Evolutionary conservation across 2,797 vertebrate species (phyloP).

Genomic region (Gallinago solitaria): DNA sequence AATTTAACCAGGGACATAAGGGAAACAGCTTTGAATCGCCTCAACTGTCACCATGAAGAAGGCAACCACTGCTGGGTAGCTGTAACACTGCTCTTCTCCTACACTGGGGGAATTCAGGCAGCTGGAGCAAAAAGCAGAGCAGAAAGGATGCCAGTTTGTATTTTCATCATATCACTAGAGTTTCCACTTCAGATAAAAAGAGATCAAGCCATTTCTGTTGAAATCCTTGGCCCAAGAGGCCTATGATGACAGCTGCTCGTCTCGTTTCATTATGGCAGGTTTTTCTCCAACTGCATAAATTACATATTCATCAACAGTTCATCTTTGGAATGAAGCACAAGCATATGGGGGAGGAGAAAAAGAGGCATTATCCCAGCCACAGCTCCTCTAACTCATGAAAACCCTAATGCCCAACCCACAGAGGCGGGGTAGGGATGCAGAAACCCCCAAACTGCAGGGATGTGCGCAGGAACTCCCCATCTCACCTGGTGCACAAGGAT

Average conservation of each 20-base stretch:
- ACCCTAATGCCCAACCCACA: not conserved
- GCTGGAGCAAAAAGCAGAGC: not conserved
- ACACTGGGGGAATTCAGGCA: not conserved
- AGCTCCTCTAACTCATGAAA: not conserved
- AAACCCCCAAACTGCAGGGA: not conserved
- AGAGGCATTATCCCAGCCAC: not conserved
- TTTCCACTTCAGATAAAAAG: constrained; percentile 9
- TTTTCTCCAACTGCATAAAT: constrained; percentile 1
- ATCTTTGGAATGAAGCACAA: constrained; percentile 1
- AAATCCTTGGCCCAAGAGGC: not conserved
- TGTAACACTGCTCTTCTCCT: not conserved
- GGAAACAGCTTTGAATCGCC: not conserved
- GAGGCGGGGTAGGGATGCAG: constrained; percentile 1
- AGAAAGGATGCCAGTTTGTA: not conserved
- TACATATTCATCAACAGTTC: constrained; percentile 12
- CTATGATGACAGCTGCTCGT: not conserved
- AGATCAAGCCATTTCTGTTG: not conserved
- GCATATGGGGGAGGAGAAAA: not conserved
- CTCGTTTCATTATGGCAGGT: not conserved
- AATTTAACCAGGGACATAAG: not conserved
- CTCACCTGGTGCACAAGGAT: not conserved
- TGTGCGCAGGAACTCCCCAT: not conserved
- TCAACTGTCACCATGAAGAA: not conserved
- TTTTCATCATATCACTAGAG: not conserved
- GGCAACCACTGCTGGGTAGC: not conserved